These are phyloP conservation scores for Ametastegia equiseti DNA, from an alignment of 2,888 invertebrate genomes.

Conservation along the genomic window DNA sequence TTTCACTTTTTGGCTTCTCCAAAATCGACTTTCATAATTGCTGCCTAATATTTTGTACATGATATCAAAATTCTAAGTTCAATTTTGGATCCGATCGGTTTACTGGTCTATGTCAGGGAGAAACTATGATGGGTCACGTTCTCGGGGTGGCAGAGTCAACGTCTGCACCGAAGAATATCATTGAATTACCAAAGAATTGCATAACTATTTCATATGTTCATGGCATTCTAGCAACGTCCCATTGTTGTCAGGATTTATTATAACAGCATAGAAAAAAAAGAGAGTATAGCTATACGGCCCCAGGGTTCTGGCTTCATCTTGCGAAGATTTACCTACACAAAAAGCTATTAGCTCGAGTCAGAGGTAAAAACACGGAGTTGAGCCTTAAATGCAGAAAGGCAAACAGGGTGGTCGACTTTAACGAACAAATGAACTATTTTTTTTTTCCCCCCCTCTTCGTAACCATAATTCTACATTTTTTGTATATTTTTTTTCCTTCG, in stretches of 20 bases:
- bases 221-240: background rate
- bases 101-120: no score
- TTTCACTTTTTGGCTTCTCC: no score
- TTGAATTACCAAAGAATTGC: background rate
- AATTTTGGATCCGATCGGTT: no score
- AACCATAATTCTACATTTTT: no score
- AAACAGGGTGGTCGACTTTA: background rate
- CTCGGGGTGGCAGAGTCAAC: no score
- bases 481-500: background rate
- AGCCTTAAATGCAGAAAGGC: background rate
- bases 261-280: background rate
- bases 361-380: background rate
- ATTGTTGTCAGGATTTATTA: constrained; percentile 22
- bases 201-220: no score
- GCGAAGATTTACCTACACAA: background rate
- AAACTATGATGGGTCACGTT: no score
- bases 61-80: no score
- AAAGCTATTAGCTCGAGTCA: constrained; percentile 3
- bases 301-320: background rate
- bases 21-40: no score
- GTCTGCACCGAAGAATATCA: no score
- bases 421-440: background rate
- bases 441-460: no score
- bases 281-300: background rate
- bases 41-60: no score